Percentiles rank a stretch among this genome's conserved stretches.
phyloP scores from a whole-genome alignment of 2,888 invertebrate genomes.

The Listrodromus nycthemerus region DNA sequence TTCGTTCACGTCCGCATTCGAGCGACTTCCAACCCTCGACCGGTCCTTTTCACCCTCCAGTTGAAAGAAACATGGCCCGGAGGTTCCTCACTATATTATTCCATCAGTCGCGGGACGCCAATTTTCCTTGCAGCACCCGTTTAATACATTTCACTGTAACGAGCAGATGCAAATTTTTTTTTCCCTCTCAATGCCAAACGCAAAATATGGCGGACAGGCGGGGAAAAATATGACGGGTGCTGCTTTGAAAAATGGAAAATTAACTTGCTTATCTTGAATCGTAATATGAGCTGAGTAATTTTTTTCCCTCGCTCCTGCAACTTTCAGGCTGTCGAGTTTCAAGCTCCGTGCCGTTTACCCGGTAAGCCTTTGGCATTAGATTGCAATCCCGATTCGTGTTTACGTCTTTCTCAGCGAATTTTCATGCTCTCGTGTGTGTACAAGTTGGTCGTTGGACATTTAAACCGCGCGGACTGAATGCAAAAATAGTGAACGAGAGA shows the following conservation, averaged over 20 bases:
- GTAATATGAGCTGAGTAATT: neutral
- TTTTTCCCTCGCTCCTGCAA: neutral
- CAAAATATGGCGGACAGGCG: neutral
- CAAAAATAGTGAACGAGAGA: constrained; percentile 64
- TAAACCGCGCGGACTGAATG: constrained; percentile 23
- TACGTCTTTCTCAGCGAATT: constrained; percentile 32
- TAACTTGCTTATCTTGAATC: neutral
- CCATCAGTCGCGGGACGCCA: constrained; percentile 6
- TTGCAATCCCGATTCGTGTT: constrained; percentile 47
- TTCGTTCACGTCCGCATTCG: neutral
- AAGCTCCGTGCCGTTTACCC: neutral
- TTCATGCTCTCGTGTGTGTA: constrained; percentile 1
- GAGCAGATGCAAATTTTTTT: too few species aligned
- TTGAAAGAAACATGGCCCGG: neutral
- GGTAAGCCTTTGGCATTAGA: constrained; percentile 17
- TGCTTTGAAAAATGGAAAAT: constrained; percentile 1
- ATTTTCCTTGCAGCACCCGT: constrained; percentile 9
- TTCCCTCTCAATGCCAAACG: neutral
- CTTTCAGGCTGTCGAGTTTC: neutral
- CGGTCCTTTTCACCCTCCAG: too few species aligned
- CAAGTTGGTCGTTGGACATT: constrained; percentile 8
- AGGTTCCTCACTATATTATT: constrained; percentile 40
- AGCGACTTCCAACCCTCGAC: neutral
- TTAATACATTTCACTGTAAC: neutral
- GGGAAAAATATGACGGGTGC: neutral